These are phyloP conservation scores for Xenentodon cancila DNA, from an alignment of 2,797 vertebrate genomes.

Conservation along the genomic window DNA sequence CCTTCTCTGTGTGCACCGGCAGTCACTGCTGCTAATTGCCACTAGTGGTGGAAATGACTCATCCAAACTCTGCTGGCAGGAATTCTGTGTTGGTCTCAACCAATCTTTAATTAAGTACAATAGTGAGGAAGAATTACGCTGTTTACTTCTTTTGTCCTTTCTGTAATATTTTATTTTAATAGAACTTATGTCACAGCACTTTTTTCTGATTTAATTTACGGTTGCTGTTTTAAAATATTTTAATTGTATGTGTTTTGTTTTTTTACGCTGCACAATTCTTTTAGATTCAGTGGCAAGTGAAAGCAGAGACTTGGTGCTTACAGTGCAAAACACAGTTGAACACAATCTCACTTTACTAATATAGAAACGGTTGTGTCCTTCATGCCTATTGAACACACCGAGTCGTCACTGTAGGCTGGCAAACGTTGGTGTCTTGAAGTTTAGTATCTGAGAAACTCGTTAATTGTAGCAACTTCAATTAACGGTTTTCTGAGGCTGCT, in stretches of 20 bases:
- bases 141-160: neutral
- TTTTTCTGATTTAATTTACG: neutral
- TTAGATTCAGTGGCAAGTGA: neutral
- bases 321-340: neutral
- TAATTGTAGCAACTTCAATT: too few species aligned
- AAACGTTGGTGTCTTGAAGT: too few species aligned
- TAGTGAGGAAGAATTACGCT: neutral
- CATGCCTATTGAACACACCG: too few species aligned
- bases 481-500: too few species aligned
- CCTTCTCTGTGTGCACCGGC: conserved; percentile 16
- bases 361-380: too few species aligned
- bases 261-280: neutral
- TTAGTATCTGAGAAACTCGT: too few species aligned
- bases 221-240: neutral
- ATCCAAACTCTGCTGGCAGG: conserved; percentile 29
- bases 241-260: neutral
- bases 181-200: neutral
- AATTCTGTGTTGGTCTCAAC: conserved; percentile 21
- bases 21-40: conserved; percentile 62
- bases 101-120: conserved; percentile 17
- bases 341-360: too few species aligned
- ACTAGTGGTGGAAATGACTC: conserved; percentile 54
- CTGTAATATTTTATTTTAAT: neutral
- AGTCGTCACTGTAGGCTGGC: too few species aligned
- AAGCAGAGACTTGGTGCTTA: neutral